Evolutionary conservation across 2,797 vertebrate species (phyloP).

Genomic region (Calcarius lapponicus): DNA sequence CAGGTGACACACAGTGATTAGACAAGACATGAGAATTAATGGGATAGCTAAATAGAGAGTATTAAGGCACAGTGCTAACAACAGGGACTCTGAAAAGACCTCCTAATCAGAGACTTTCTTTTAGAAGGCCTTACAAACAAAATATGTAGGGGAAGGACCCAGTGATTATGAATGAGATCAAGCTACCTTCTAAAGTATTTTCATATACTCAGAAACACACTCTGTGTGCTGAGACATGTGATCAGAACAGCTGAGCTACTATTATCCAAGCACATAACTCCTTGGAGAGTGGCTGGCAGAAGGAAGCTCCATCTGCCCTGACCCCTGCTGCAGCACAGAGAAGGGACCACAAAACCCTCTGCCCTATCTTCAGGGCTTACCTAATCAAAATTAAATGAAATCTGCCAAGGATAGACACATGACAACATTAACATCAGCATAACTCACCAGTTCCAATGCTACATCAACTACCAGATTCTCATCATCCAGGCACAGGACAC

Average conservation of each 20-base stretch:
- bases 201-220: neutral
- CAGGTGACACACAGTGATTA: neutral
- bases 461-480: slow-evolving; percentile 77
- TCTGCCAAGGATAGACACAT: accelerated
- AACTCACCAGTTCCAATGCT: slow-evolving; percentile 82
- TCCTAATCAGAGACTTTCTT: neutral
- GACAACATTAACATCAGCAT: neutral
- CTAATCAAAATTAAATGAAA: neutral
- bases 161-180: neutral
- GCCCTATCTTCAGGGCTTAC: neutral
- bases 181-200: neutral
- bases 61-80: neutral
- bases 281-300: neutral
- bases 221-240: neutral
- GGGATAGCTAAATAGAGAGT: neutral
- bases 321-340: neutral
- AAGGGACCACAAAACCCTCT: neutral
- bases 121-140: neutral
- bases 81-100: neutral
- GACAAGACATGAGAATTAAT: neutral
- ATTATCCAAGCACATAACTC: neutral
- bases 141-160: neutral
- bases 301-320: neutral
- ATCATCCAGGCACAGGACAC: slow-evolving; percentile 82
- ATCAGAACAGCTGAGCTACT: neutral